Percentiles rank a stretch among this genome's conserved stretches.
These are phyloP conservation scores for Phaedon cochleariae DNA, from an alignment of 2,888 invertebrate genomes.

Conservation along the genomic window DNA sequence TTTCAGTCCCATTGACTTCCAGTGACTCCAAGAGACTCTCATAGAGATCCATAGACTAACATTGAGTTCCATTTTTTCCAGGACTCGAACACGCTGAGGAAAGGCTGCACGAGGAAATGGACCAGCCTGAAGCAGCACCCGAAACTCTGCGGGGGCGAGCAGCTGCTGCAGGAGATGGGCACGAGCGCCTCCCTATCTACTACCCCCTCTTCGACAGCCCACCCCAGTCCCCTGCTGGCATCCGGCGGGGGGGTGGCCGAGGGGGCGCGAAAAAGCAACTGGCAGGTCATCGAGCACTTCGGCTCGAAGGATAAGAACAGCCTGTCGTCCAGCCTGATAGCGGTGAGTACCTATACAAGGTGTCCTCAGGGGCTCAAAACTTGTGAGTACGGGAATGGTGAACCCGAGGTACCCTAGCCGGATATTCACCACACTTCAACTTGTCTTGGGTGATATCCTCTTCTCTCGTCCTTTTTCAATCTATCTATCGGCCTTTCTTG, in stretches of 20 bases:
- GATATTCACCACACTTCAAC: too few relatives aligned
- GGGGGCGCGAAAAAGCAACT: conserved; percentile 82
- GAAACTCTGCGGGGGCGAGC: conserved; percentile 17
- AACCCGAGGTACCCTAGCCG: too few relatives aligned
- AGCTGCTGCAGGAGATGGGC: conserved; percentile 43
- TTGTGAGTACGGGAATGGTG: too few relatives aligned
- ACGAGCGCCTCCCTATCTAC: conserved; percentile 48
- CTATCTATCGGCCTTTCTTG: too few relatives aligned
- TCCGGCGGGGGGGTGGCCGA: conserved; percentile 60
- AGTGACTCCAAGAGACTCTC: too few relatives aligned
- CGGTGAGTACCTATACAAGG: too few relatives aligned
- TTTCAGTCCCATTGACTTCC: too few relatives aligned
- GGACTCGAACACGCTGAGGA: conserved; percentile 55
- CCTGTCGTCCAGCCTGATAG: conserved; percentile 70
- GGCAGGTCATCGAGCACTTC: conserved; percentile 92
- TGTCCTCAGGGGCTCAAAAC: too few relatives aligned
- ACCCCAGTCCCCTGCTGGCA: conserved; percentile 51
- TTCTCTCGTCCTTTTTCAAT: too few relatives aligned
- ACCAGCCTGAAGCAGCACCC: conserved; percentile 65
- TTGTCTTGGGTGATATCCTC: too few relatives aligned
- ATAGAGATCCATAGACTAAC: too few relatives aligned
- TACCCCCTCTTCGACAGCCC: conserved; percentile 52
- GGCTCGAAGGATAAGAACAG: conserved; percentile 69
- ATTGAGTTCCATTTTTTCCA: too few relatives aligned
- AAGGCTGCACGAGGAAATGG: conserved; percentile 62